These are phyloP conservation scores for Drosophila nr. fundita DNA, from an alignment of 2,888 invertebrate genomes.

Conservation along the genomic window DNA sequence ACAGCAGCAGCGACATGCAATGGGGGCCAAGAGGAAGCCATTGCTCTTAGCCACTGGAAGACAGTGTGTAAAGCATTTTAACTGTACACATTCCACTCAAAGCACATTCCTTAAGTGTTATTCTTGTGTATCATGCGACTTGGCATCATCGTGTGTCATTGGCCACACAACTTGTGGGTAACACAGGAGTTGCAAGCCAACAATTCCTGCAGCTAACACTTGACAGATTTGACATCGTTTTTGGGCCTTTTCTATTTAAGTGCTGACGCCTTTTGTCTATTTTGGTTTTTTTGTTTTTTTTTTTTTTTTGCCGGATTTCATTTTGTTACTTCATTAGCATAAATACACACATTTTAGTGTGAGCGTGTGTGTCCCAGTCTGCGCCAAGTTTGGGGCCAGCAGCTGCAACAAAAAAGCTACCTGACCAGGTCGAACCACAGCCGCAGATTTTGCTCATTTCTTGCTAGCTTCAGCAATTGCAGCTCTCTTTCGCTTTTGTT, in stretches of 20 bases:
- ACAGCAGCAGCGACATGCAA: slow-evolving; percentile 22
- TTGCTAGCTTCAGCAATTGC: slow-evolving; percentile 14
- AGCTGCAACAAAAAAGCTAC: slow-evolving; percentile 41
- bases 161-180: slow-evolving; percentile 31
- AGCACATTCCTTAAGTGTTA: slow-evolving; percentile 28
- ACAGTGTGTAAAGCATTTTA: slow-evolving; percentile 35
- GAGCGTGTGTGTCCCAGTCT: slow-evolving; percentile 17
- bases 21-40: slow-evolving; percentile 25
- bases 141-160: slow-evolving; percentile 16
- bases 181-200: background rate
- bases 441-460: slow-evolving; percentile 46
- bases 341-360: slow-evolving; percentile 39
- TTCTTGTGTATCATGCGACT: slow-evolving; percentile 33
- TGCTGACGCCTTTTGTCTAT: slow-evolving; percentile 9
- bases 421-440: slow-evolving; percentile 49
- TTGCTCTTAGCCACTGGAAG: slow-evolving; percentile 26
- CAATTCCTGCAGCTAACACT: slow-evolving; percentile 11
- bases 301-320: slow-evolving; percentile 42
- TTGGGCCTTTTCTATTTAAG: too few relatives aligned
- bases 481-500: slow-evolving; percentile 5
- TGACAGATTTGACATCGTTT: slow-evolving; percentile 14
- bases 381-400: slow-evolving; percentile 50
- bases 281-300: too few relatives aligned
- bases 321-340: slow-evolving; percentile 55
- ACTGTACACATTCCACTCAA: slow-evolving; percentile 29